Evolutionary conservation across 1,140 invertebrate species (phyloP), one percentile per base, ranked within the genome.

Genomic region (Anastrepha ludens): DNA sequence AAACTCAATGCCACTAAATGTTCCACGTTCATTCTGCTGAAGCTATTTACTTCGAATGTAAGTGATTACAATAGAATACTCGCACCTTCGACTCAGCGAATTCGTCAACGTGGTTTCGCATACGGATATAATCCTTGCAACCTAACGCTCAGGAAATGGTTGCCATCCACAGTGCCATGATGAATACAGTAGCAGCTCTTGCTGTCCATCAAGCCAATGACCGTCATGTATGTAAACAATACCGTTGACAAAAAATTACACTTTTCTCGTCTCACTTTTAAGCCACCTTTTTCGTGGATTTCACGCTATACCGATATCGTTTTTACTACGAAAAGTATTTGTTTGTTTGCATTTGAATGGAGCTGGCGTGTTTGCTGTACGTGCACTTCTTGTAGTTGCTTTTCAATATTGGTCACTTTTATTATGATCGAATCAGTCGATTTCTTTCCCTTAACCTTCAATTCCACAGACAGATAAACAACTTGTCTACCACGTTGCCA

Each of bases 321-420:
- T 70, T 39, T 17, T 74, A 41, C 13, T 47, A 44, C 13, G 39
- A 47, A 74, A 17, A 44, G 41, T 74, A 29, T 81, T 81, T 81
- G 74, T 81, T 81, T 81, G 47, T 81, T 81, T 81, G 74, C 47
- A 17, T 81, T 81, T 81, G 17, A 29, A 29, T 29, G 50, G 39
- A 55, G 39, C 17, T 55, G 74, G 47, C 47, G 41, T 81, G 74
- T 81, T 81, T 81, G 20, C 74, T 11, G 74, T 81, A 81, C 74
- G 74, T 81, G 74, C 74, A 50, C 13, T 81, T 55, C n/a, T 41
- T 81, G 74, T 55, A 9, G 17, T 11, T 81, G 47, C 55, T 20
- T 60, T 41, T 86, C 85, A 44, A 41, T 62, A 62, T 62, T 86
- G 85, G 58, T 29, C 85, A 86, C 85, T 86, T 86, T 86, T 62